A percentile compares a stretch with the other conserved stretches of the same genome.
Conservation (phyloP, 2,888 invertebrate species). For the Brenthis daphne region DNA sequence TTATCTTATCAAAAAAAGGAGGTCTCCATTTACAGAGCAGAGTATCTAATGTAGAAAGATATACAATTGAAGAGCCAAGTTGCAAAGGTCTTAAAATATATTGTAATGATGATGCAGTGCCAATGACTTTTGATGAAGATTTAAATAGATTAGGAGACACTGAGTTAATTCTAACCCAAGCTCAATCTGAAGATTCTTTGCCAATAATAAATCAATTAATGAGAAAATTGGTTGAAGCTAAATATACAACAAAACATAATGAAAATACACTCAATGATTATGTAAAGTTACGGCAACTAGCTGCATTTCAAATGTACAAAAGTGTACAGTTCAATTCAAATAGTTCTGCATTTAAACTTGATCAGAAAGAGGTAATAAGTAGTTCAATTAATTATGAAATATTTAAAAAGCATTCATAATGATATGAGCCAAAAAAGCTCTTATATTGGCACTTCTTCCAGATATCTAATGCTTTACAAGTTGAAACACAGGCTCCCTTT, state of each 20-base stretch:
- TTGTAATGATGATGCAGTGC: slow-evolving; percentile 59
- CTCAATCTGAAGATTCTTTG: slow-evolving; percentile 45
- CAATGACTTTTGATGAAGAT: slow-evolving; percentile 65
- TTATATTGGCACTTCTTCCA: slow-evolving; percentile 44
- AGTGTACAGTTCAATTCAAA: slow-evolving; percentile 51
- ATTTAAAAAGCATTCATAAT: not conserved
- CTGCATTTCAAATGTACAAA: slow-evolving; percentile 54
- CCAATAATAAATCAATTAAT: slow-evolving; percentile 55
- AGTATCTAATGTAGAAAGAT: slow-evolving; percentile 54
- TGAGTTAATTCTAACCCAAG: slow-evolving; percentile 31
- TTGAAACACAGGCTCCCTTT: slow-evolving; percentile 52
- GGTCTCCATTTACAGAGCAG: slow-evolving; percentile 47
- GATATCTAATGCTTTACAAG: slow-evolving; percentile 50
- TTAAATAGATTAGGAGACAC: slow-evolving; percentile 51
- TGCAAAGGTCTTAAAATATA: slow-evolving; percentile 62
- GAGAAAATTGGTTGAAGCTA: slow-evolving; percentile 62
- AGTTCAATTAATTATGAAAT: not conserved
- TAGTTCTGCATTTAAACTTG: slow-evolving; percentile 49
- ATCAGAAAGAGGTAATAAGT: slow-evolving; percentile 48
- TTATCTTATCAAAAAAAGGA: slow-evolving; percentile 53
- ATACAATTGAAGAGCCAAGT: slow-evolving; percentile 52
- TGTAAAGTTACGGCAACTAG: slow-evolving; percentile 54
- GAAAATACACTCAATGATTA: slow-evolving; percentile 54
- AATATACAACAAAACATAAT: slow-evolving; percentile 57
- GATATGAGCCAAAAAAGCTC: not conserved